phyloP scores from a whole-genome alignment of 2,797 vertebrate species.

The Enteromius viviparus region DNA sequence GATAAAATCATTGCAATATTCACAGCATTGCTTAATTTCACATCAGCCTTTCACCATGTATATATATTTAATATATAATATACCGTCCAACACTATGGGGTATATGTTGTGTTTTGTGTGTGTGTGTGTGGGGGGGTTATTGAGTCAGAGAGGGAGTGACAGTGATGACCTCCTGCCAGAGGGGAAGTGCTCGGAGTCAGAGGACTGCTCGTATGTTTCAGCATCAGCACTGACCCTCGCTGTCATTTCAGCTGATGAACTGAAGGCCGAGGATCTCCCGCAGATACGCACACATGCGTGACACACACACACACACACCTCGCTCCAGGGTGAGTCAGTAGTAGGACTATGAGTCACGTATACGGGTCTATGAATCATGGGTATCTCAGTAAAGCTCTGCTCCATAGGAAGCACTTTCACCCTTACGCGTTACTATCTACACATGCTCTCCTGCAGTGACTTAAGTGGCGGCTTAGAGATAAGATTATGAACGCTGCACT shows the following conservation, averaged over 20 bases:
- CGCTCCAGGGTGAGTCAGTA: conserved; percentile 49
- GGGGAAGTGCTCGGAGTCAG: conserved; percentile 76
- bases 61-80: conserved; percentile 2
- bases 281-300: conserved; percentile 28
- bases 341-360: conserved; percentile 47
- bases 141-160: conserved; percentile 74
- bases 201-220: conserved; percentile 61
- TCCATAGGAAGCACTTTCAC: conserved; percentile 35
- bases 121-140: conserved; percentile 30
- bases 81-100: neutral
- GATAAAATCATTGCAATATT: neutral
- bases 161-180: conserved; percentile 77
- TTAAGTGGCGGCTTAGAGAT: neutral
- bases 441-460: conserved; percentile 6
- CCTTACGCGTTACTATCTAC: neutral
- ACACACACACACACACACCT: conserved; percentile 25
- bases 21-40: neutral
- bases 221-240: conserved; percentile 78
- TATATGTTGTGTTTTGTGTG: conserved; percentile 37
- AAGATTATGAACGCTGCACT: neutral
- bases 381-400: conserved; percentile 33
- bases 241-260: conserved; percentile 68
- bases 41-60: neutral
- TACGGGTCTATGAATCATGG: conserved; percentile 48
- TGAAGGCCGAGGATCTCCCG: conserved; percentile 44